Base-by-base conservation (phyloP, 2,113 vertebrate genomes). In the Istiophorus platypterus region DNA sequence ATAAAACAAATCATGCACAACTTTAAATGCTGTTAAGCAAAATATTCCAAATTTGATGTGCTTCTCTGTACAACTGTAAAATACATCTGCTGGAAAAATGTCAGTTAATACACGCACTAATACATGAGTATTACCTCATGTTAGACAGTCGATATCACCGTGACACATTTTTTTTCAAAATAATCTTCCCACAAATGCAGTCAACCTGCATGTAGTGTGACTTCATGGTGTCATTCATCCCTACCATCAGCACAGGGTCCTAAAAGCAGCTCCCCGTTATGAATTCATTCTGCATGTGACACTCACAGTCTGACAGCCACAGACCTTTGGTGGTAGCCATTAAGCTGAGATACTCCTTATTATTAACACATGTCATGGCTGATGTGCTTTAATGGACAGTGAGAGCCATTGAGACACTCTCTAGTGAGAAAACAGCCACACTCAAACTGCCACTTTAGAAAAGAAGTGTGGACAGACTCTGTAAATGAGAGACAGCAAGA, bases 311-410 rank as follows among this genome's bases (percentile, higher is more conserved):
- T 72, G 76, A 89, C 76, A 90, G 56, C 63, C 64, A 29, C 67
- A 58, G 88, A 87, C 76, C 81, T 58, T 64, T 72, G 64, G 71
- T 79, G 24, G 54, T 31, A 62, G 74, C 80, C 86, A 89, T 93
- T 92, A 91, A 72, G 47, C 59, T 45, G 39, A 66, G 65, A 79
- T 66, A 80, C 84, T 81, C 58, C 68, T 85, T 78, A 72, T 82
- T 89, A 93, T 92, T 76, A 91, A 87, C 85, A 81, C 8, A 12
- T 83, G 86, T 84, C 88, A 79, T 59, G 64, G 62, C 62, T 87
- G 89, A 93, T 89, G 89, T 89, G 82, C 85, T 89, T 85, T 91
- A 92, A 93, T 92, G 88, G 87, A 81, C 73, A 85, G 78, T 84
- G 87, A 89, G 90, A 91, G 80, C 76, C 64, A 89, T 58, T 78